Base-by-base conservation (phyloP, 2,888 invertebrate species). In the Lamproptera curius region DNA sequence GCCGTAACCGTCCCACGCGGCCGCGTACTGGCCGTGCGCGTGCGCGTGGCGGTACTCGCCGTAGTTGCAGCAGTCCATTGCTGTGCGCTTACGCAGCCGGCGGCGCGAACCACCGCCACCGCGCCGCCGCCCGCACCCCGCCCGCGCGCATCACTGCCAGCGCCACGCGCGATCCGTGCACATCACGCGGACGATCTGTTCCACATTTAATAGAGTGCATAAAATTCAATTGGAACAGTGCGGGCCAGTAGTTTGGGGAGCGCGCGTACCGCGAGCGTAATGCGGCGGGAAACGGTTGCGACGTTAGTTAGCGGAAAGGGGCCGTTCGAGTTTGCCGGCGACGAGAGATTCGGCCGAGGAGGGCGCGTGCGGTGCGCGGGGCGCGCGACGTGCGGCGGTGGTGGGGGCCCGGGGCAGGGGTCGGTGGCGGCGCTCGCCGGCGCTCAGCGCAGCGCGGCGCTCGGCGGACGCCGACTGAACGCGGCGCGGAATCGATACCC, bases 391-490 rank as follows among this genome's bases (percentile, higher is more conserved):
- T 47, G 28, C 58, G 58, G 57, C 4, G 28, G 59, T 58, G 70
- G 44, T 54, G 48, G 57, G 51, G 52, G 52, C 51, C 67, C 70
- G 68, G 70, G 65, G 59, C 52, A 63, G 52, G 61, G 60, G 54
- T 58, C 56, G 9, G 28, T 58, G 58, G 57, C 4, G 28, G 59
- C 59, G 70, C 74, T 71, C 80, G 78, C 77, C 80, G 82, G 76
- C 79, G 76, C 82, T 80, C 84, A 82, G 84, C 85, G 84, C 85
- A 81, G 80, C 85, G 80, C 84, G 84, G 81, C 85, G 84, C 85
- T 82, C 78, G 84, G 78, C 85, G 82, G 79, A 77, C 83, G 84
- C 79, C 86, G 84, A 84, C 86, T 85, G 84, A 84, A 78, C 80
- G 76, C 82, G 77, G 67, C 81, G 70, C 72, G 76, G 81, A 84